Evolutionary conservation across 2,797 vertebrate genomes (phyloP).

Genomic region (Coregonus sp.): DNA sequence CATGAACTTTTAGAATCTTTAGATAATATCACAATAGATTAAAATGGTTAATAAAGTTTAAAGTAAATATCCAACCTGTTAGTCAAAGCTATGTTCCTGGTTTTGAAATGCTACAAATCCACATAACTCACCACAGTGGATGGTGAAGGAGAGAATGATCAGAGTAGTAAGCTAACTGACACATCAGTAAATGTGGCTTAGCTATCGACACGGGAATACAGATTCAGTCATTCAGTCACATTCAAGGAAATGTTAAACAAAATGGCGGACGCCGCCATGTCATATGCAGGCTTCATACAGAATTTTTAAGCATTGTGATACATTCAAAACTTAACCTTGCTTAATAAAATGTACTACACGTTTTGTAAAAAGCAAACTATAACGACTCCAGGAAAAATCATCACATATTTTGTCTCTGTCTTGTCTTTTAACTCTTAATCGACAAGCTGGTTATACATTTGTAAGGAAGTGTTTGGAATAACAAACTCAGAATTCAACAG

Average conservation of each 20-base stretch:
- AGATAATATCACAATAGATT: neutral
- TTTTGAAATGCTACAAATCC: neutral
- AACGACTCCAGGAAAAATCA: neutral
- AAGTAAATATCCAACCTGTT: neutral
- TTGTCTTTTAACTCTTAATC: neutral
- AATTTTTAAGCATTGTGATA: neutral
- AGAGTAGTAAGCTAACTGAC: neutral
- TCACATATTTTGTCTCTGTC: neutral
- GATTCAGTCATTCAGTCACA: constrained; percentile 42
- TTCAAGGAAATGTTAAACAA: constrained; percentile 47
- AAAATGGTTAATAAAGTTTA: neutral
- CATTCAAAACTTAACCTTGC: constrained; percentile 2
- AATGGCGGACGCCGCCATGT: constrained; percentile 63
- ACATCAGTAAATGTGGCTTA: neutral
- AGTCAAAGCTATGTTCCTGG: neutral
- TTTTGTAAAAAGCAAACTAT: constrained; percentile 4
- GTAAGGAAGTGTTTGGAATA: neutral
- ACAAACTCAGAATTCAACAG: no score
- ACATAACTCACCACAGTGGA: neutral
- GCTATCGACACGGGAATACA: constrained; percentile 1
- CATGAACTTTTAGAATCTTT: no score
- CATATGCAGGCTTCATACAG: constrained; percentile 4
- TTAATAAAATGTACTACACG: neutral
- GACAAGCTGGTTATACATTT: neutral
- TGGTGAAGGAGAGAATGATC: neutral